Percentiles rank a stretch among this genome's conserved stretches.
These are phyloP conservation scores for Garrulus glandarius DNA, from an alignment of 2,797 vertebrate genomes.

Conservation along the genomic window DNA sequence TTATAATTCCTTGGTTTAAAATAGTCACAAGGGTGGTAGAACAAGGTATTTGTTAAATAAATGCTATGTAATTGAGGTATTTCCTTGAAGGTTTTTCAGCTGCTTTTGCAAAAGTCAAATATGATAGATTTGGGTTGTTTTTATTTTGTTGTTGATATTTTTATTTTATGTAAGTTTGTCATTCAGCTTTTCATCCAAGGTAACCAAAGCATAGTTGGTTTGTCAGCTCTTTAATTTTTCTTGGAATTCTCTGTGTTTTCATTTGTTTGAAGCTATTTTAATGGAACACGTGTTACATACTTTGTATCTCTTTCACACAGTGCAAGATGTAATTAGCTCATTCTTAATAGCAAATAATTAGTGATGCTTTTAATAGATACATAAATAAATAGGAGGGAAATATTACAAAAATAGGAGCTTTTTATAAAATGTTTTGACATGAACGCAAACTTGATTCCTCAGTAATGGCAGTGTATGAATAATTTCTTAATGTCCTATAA, in stretches of 20 bases:
- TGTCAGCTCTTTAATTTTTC: not conserved
- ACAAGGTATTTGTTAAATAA: not conserved
- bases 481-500: not conserved
- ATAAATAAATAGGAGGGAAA: not conserved
- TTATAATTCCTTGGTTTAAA: not conserved
- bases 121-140: not conserved
- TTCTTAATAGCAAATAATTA: constrained; percentile 40
- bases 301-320: not conserved
- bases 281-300: not conserved
- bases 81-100: not conserved
- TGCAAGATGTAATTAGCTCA: constrained; percentile 6
- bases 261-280: not conserved
- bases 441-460: not conserved
- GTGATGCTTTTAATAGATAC: not conserved
- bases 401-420: not conserved
- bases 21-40: not conserved
- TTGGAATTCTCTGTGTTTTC: not conserved
- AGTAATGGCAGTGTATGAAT: not conserved
- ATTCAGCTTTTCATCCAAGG: not conserved
- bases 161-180: not conserved
- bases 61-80: not conserved
- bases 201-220: not conserved
- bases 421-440: not conserved
- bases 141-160: not conserved
- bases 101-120: not conserved